Percentiles rank a stretch among this genome's conserved stretches.
Evolutionary conservation across 2,888 invertebrate genomes (phyloP).

Genomic region (Agriopis aurantiaria): DNA sequence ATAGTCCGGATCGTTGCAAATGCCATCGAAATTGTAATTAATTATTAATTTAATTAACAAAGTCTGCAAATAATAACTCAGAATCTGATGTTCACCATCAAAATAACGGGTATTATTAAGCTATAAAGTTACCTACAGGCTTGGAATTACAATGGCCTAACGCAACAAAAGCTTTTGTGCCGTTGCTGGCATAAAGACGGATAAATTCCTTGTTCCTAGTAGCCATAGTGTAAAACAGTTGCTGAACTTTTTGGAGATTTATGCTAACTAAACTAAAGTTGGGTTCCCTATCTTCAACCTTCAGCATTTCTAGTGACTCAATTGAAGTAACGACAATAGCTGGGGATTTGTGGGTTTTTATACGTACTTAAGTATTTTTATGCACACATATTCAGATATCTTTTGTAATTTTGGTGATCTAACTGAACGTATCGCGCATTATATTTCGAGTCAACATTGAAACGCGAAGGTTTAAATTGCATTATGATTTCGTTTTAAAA

Average conservation of each 20-base stretch:
- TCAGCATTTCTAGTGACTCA: too few relatives aligned
- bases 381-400: too few relatives aligned
- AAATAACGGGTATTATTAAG: conserved; percentile 28
- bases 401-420: too few relatives aligned
- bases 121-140: conserved; percentile 38
- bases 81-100: conserved; percentile 13
- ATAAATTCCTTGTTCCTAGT: conserved; percentile 39
- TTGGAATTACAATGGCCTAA: conserved; percentile 42
- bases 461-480: too few relatives aligned
- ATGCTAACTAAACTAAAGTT: not conserved
- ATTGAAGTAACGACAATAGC: too few relatives aligned
- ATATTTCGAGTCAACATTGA: too few relatives aligned
- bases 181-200: conserved; percentile 42
- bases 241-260: not conserved
- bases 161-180: conserved; percentile 51
- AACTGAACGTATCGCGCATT: too few relatives aligned
- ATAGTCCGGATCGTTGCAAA: not conserved
- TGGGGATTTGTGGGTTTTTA: too few relatives aligned
- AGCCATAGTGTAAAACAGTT: conserved; percentile 12
- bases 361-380: too few relatives aligned
- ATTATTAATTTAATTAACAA: conserved; percentile 29
- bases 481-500: too few relatives aligned
- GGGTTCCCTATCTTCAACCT: not conserved
- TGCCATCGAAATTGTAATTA: conserved; percentile 19
- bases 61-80: conserved; percentile 23